phyloP scores from a whole-genome alignment of 2,888 invertebrate genomes.

The Desoria tigrina region DNA sequence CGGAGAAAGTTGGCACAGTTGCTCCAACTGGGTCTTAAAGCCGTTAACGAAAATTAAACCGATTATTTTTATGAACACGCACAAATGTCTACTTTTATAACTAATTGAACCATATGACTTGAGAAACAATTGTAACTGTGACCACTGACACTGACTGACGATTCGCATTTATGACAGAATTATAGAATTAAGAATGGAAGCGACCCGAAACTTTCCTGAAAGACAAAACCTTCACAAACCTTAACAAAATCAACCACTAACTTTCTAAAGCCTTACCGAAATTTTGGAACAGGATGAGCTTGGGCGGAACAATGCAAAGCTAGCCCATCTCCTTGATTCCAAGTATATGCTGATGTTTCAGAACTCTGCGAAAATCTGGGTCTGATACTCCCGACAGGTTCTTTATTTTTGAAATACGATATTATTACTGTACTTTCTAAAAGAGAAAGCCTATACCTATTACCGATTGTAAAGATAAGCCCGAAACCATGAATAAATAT shows the following conservation, averaged over 20 bases:
- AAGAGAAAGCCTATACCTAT: not conserved
- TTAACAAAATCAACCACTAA: too few relatives aligned
- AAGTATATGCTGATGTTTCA: conserved; percentile 51
- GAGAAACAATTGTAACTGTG: not conserved
- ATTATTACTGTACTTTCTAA: not conserved
- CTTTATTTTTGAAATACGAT: conserved; percentile 36
- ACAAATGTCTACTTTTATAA: too few relatives aligned
- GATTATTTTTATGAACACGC: not conserved
- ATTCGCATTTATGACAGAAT: too few relatives aligned
- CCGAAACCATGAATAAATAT: conserved; percentile 32
- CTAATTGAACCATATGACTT: too few relatives aligned
- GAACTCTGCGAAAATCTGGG: conserved; percentile 53
- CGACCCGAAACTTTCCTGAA: too few relatives aligned
- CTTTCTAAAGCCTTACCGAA: conserved; percentile 48
- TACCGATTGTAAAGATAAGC: conserved; percentile 2
- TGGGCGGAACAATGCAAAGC: conserved; percentile 52
- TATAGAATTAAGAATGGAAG: too few relatives aligned
- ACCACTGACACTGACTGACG: too few relatives aligned
- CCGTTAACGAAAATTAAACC: not conserved
- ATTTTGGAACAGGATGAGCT: conserved; percentile 51
- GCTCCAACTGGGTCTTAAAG: conserved; percentile 52
- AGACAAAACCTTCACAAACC: too few relatives aligned
- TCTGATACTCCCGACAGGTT: conserved; percentile 53
- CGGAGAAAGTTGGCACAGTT: conserved; percentile 53
- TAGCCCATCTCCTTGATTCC: conserved; percentile 45